phyloP scores from a whole-genome alignment of 1,140 invertebrate species.

The Zaprionus ornatus region DNA sequence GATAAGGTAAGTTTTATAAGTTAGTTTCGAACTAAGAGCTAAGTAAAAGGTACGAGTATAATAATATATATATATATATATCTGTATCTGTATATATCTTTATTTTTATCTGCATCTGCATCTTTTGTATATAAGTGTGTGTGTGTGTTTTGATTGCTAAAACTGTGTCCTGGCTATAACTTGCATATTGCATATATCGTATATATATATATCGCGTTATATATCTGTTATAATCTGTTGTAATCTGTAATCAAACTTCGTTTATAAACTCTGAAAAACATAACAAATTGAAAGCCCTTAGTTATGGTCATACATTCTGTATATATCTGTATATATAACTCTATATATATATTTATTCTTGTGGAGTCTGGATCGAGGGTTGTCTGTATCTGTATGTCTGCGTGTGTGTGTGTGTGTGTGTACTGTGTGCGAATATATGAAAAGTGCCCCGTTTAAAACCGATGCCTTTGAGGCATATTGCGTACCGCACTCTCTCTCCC shows the following conservation, averaged over 20 bases:
- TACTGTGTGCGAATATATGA: constrained; percentile 20
- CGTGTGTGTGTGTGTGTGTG: constrained; percentile 23
- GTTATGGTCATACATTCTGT: constrained; percentile 32
- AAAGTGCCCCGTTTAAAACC: constrained; percentile 58
- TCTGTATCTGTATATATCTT: constrained; percentile 40
- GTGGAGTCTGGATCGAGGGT: constrained; percentile 12
- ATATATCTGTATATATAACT: constrained; percentile 29
- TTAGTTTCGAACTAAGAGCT: constrained; percentile 65
- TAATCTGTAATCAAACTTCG: constrained; percentile 53
- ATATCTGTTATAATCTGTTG: constrained; percentile 44
- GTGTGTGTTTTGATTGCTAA: constrained; percentile 46
- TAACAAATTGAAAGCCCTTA: constrained; percentile 82
- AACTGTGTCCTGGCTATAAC: constrained; percentile 41
- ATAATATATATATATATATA: constrained; percentile 63
- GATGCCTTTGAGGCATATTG: constrained; percentile 50
- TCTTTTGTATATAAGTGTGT: constrained; percentile 40
- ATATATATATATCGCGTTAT: constrained; percentile 42
- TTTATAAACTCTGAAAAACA: constrained; percentile 83
- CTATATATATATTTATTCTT: constrained; percentile 22
- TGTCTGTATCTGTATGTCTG: constrained; percentile 18
- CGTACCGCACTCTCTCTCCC: background rate
- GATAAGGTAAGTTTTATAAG: constrained; percentile 34
- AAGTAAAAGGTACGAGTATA: constrained; percentile 79
- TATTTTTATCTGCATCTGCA: constrained; percentile 33
- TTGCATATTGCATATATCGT: constrained; percentile 31